Base-by-base conservation (phyloP, 2,113 vertebrate genomes). In the Ancistrus triradiatus region DNA sequence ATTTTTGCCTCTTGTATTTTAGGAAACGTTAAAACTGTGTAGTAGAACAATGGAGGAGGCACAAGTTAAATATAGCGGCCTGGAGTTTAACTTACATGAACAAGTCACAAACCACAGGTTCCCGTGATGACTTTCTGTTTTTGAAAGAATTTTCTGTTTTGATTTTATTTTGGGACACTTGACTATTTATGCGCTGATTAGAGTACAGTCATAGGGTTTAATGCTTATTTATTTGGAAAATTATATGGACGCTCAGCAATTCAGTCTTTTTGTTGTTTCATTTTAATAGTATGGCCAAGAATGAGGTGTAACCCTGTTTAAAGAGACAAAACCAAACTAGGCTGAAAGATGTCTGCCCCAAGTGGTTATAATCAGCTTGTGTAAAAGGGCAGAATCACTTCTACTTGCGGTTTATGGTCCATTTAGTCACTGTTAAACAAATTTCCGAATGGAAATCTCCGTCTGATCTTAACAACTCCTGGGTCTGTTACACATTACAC, bases 1-100 rank as follows among this genome's bases (percentile, higher is more conserved):
- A 59, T 68, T 57, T 66, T 59, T 50, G 17, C 40, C 17, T 21
- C 22, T 47, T 52, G 22, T 70, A 58, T 66, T 66, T 58, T 42
- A 40, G 47, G 55, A 58, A 31, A 15, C 43, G 47, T 52, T 2
- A 47, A 37, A n/a, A 59, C 24, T 22, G 19, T 24, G 33, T n/a
- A 33, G 18, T 10, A 43, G 24, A 48, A 59, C 64, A 59, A 66
- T 59, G 40, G 53, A 21, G 44, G 18, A 57, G 13, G 21, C 19
- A 21, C 2, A 14, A 19, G 31, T 25, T 25, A 43, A 37, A 42
- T 37, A 27, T 43, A 42, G 43, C 37, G 4, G 19, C 49, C 37
- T 9, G 25, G 19, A 49, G 19, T 13, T 37, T 38, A n/a, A 49
- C 13, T 22, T 49, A 22, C 58, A 60, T 7, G 7, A 21, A 42